These are phyloP conservation scores for Nemotelus pantherinus DNA, from an alignment of 2,888 invertebrate species.

Conservation along the genomic window DNA sequence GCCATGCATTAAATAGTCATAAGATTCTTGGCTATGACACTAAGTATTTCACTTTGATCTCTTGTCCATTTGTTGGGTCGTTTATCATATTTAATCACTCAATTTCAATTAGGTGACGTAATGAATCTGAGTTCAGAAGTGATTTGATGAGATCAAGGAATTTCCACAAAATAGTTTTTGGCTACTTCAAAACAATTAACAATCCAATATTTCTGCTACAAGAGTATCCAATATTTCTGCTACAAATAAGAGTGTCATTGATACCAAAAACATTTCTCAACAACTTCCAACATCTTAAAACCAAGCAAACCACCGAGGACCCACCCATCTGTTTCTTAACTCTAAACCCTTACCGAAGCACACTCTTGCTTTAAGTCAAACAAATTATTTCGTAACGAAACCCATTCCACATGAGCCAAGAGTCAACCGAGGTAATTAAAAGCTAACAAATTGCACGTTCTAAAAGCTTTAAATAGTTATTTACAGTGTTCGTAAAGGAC, in stretches of 20 bases:
- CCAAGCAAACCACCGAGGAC: no score
- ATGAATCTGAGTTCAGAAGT: no score
- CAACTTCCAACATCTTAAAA: no score
- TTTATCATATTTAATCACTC: constrained; percentile 24
- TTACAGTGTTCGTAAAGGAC: not conserved
- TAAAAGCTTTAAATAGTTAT: constrained; percentile 23
- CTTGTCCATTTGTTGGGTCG: constrained; percentile 1
- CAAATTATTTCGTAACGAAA: not conserved
- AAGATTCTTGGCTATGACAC: not conserved
- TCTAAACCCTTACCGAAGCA: not conserved
- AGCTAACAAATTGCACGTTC: constrained; percentile 31
- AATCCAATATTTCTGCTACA: no score
- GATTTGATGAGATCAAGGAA: no score
- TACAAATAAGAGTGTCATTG: no score
- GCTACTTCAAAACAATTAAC: no score
- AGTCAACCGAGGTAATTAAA: constrained; percentile 16
- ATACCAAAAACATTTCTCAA: no score
- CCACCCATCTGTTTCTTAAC: no score
- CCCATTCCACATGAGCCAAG: not conserved
- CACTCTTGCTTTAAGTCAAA: not conserved
- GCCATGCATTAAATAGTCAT: not conserved
- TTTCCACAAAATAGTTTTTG: no score
- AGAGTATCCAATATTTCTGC: no score
- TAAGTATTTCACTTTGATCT: not conserved
- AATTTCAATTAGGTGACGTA: constrained; percentile 1